phyloP scores from a whole-genome alignment of 1,140 invertebrate species.

The Brachystomella parvula region DNA sequence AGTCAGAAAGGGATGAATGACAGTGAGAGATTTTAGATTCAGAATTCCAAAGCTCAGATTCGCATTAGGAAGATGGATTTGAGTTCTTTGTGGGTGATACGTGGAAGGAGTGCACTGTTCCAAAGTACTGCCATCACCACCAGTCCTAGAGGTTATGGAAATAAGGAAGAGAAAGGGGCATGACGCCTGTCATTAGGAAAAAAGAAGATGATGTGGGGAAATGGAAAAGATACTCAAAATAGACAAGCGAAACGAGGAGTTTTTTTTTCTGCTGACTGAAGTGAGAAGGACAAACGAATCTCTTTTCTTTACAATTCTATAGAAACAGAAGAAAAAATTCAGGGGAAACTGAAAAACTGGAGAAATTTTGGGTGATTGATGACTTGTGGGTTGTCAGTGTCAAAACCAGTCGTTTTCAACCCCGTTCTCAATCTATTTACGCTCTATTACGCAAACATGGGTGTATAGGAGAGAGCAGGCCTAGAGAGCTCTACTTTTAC shows the following conservation, averaged over 20 bases:
- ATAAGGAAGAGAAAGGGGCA: not conserved
- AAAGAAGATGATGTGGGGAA: not conserved
- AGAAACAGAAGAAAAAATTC: not conserved
- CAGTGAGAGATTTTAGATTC: not conserved
- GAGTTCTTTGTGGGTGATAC: not conserved
- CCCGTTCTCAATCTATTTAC: not conserved
- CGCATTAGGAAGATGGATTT: not conserved
- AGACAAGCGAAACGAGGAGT: not conserved
- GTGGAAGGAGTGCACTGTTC: not conserved
- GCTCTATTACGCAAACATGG: conserved; percentile 10
- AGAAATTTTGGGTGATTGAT: conserved; percentile 20
- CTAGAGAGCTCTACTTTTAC: not conserved
- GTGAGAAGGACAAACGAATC: too few species aligned
- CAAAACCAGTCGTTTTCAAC: conserved; percentile 1
- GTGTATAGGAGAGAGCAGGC: too few species aligned
- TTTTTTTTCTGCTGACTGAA: not conserved
- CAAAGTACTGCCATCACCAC: too few species aligned
- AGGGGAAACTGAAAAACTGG: not conserved
- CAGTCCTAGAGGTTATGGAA: not conserved
- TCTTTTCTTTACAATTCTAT: not conserved
- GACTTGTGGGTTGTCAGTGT: conserved; percentile 17
- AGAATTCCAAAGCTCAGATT: not conserved
- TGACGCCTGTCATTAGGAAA: not conserved
- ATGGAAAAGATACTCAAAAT: not conserved
- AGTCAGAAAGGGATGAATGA: not conserved